These are phyloP conservation scores for Gobionotothen gibberifrons DNA, from an alignment of 2,797 vertebrate species.

Conservation along the genomic window DNA sequence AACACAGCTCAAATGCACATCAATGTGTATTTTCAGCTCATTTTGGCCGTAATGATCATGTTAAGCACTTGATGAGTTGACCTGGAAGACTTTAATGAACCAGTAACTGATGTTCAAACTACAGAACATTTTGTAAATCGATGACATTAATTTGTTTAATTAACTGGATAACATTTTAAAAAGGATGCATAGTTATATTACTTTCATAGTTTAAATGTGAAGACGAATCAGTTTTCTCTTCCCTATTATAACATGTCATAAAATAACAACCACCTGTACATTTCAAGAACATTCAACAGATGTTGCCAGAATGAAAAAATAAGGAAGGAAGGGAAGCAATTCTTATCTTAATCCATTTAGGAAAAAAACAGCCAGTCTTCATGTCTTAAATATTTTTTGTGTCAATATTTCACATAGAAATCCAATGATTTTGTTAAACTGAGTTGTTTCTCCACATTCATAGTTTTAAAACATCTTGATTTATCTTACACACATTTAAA, in stretches of 20 bases:
- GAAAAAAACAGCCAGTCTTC: not conserved
- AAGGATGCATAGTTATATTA: too few species aligned
- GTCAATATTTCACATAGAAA: not conserved
- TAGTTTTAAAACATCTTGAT: not conserved
- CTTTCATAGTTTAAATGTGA: not conserved
- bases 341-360: not conserved
- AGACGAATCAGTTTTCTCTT: not conserved
- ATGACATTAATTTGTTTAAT: not conserved
- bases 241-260: not conserved
- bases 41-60: not conserved
- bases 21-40: not conserved
- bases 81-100: not conserved
- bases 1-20: not conserved
- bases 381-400: too few species aligned
- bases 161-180: too few species aligned
- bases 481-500: not conserved
- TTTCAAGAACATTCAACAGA: slow-evolving; percentile 13
- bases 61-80: not conserved
- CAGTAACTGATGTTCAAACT: not conserved
- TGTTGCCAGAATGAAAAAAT: not conserved
- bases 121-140: not conserved
- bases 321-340: not conserved
- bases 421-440: not conserved
- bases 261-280: not conserved
- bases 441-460: not conserved